Conservation (phyloP, 2,797 vertebrate genomes). For the Esox lucius region DNA sequence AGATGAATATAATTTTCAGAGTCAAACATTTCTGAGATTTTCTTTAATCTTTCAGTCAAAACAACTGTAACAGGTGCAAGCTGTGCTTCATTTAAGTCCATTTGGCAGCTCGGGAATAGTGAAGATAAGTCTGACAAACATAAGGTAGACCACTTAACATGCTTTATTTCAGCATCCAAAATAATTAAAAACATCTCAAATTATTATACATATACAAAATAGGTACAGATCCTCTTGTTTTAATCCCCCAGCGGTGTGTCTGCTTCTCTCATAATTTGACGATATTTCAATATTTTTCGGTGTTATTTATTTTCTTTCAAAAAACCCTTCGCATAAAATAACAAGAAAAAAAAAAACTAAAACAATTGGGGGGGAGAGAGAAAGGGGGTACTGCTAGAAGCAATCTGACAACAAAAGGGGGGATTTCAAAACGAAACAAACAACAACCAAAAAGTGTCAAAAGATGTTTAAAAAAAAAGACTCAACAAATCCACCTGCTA, state of each 20-base stretch:
- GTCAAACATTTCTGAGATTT: conserved; percentile 41
- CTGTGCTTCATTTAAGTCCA: conserved; percentile 56
- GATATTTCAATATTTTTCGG: conserved; percentile 47
- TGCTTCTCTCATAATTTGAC: conserved; percentile 73
- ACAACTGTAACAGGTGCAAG: conserved; percentile 55
- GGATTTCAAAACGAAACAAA: conserved; percentile 43
- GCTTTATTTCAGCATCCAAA: conserved; percentile 99
- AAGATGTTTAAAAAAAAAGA: conserved; percentile 42
- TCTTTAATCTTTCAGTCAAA: conserved; percentile 53
- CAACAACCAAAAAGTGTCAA: conserved; percentile 53
- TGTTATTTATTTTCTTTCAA: conserved; percentile 54
- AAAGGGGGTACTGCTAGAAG: conserved; percentile 22
- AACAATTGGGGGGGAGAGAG: conserved; percentile 18
- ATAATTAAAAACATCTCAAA: conserved; percentile 99
- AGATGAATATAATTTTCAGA: conserved; percentile 14
- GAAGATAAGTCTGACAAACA: conserved; percentile 74
- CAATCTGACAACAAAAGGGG: conserved; percentile 37
- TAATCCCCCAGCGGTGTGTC: conserved; percentile 72
- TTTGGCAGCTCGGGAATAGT: conserved; percentile 57
- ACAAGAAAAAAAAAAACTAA: conserved; percentile 30
- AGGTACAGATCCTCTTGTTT: conserved; percentile 90
- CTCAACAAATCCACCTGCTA: conserved; percentile 67
- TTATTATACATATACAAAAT: conserved; percentile 98
- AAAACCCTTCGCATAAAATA: conserved; percentile 44
- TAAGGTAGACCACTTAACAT: conserved; percentile 94